Evolutionary conservation across 1,140 invertebrate species (phyloP), one percentile per base, ranked within the genome.

Genomic region (Telenomus remus): DNA sequence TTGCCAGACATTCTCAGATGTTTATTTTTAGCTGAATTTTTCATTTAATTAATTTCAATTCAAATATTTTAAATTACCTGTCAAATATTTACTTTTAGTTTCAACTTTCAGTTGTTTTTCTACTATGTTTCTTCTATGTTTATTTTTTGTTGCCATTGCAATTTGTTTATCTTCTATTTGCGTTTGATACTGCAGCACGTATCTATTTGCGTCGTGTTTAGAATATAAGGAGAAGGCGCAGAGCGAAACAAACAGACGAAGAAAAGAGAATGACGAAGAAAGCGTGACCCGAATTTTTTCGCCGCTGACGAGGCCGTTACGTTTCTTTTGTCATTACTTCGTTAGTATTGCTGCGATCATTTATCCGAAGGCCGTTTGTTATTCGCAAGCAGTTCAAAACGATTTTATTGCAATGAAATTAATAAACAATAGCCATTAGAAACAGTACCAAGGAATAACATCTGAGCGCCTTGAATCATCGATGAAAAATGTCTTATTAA

Each of bases 241-340:
- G 44, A 16, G 65, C 48, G 39, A 73, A 50, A 56, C 53, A 53
- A 61, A 63, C 56, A 63, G 59, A 47, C 55, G 60, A 53, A 53
- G 68, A 66, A 27, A 77, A 68, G 75, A 77, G 60, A 54, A 72
- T 57, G 47, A 14, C 68, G 69, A 73, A 60, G 75, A 77, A 77
- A 77, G 75, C 64, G 59, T 77, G 75, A 77, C 68, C 75, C 69
- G 75, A 77, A 71, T 77, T 69, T 73, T 77, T 68, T 77, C 54
- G 50, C 34, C 60, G 69, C 61, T 60, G 60, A 73, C 76, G 70
- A 78, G 70, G 76, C 50, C 76, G 56, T 65, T 49, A 49, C 69
- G 76, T 73, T 78, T 78, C 70, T 72, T 78, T 78, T 77, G 64
- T 77, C 19, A 27, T 27, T 27, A 27, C 19, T 27, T 27, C 69